Evolutionary conservation across 2,888 invertebrate genomes (phyloP).

Genomic region (Odontocerum albicorne): DNA sequence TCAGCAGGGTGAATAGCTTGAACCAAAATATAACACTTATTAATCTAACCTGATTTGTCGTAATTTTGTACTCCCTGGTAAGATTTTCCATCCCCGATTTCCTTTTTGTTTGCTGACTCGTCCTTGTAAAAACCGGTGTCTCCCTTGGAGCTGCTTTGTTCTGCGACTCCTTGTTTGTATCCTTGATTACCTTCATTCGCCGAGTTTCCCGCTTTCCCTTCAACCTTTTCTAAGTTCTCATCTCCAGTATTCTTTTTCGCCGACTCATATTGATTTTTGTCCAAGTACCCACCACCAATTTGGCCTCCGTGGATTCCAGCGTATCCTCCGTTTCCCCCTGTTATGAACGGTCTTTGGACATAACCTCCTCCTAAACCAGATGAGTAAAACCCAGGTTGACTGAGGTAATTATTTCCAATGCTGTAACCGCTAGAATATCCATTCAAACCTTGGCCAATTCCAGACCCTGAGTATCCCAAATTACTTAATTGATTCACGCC

Average conservation of each 20-base stretch:
- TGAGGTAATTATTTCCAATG: slow-evolving; percentile 36
- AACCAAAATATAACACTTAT: too few species aligned
- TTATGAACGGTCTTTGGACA: slow-evolving; percentile 34
- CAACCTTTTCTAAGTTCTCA: slow-evolving; percentile 56
- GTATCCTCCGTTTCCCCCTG: slow-evolving; percentile 42
- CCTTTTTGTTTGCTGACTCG: slow-evolving; percentile 60
- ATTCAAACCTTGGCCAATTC: slow-evolving; percentile 42
- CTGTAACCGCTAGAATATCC: slow-evolving; percentile 34
- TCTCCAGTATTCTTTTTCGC: slow-evolving; percentile 61
- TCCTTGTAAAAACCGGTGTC: slow-evolving; percentile 59
- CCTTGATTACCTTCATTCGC: slow-evolving; percentile 60
- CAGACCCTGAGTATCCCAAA: slow-evolving; percentile 39
- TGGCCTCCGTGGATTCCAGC: slow-evolving; percentile 44
- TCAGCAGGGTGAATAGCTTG: too few species aligned
- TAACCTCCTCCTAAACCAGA: slow-evolving; percentile 36
- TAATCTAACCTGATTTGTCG: slow-evolving; percentile 56
- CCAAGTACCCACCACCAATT: slow-evolving; percentile 53
- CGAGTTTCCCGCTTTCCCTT: slow-evolving; percentile 59
- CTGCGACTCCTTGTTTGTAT: slow-evolving; percentile 56
- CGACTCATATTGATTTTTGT: slow-evolving; percentile 59
- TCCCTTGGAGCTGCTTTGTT: slow-evolving; percentile 44
- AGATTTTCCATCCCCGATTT: slow-evolving; percentile 60
- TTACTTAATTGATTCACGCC: slow-evolving; percentile 28
- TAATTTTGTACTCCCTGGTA: slow-evolving; percentile 61
- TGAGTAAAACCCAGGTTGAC: slow-evolving; percentile 27